These are phyloP conservation scores for Micrasema longulum DNA, from an alignment of 1,140 invertebrate genomes.

Conservation along the genomic window DNA sequence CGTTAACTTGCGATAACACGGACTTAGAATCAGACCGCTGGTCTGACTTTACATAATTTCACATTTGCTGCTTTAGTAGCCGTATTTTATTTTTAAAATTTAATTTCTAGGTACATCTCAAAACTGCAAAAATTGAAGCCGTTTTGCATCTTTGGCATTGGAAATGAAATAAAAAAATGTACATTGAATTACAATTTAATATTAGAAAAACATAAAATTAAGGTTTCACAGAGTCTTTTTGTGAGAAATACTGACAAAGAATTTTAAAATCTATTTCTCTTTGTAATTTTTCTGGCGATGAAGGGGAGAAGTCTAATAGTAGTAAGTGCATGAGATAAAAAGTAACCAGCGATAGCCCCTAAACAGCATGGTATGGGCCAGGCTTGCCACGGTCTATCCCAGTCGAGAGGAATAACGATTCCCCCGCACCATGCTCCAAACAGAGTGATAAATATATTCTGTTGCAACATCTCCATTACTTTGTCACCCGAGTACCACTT, in stretches of 20 bases:
- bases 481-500: slow-evolving; percentile 65
- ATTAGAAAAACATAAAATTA: background rate
- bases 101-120: too few relatives aligned
- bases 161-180: too few relatives aligned
- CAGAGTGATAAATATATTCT: slow-evolving; percentile 73
- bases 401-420: slow-evolving; percentile 90
- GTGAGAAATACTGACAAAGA: background rate
- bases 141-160: too few relatives aligned
- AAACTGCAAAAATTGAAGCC: too few relatives aligned
- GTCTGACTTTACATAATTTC: too few relatives aligned
- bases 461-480: slow-evolving; percentile 70
- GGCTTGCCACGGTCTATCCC: slow-evolving; percentile 90
- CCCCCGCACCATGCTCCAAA: slow-evolving; percentile 91
- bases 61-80: too few relatives aligned
- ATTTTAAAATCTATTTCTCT: slow-evolving; percentile 41
- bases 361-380: slow-evolving; percentile 84
- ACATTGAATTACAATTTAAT: too few relatives aligned
- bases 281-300: slow-evolving; percentile 46
- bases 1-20: too few relatives aligned
- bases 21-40: too few relatives aligned
- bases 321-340: slow-evolving; percentile 70
- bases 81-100: too few relatives aligned
- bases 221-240: background rate
- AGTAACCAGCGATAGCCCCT: slow-evolving; percentile 76
- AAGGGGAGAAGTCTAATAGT: slow-evolving; percentile 61